phyloP scores from a whole-genome alignment of 1,140 invertebrate species.

The Drosophila fuyamai region DNA sequence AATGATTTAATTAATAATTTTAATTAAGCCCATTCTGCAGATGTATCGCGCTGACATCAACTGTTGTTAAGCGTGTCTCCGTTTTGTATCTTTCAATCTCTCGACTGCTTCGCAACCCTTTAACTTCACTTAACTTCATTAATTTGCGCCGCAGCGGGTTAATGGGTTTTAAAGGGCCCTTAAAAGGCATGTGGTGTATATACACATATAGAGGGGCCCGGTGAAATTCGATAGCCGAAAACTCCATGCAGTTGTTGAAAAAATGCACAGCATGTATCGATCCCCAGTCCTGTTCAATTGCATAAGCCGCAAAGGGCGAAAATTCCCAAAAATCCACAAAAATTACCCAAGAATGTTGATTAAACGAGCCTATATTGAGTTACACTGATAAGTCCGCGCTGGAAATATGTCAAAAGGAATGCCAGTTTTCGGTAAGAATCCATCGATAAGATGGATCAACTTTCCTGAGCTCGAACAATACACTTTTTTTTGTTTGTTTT shows the following conservation, averaged over 20 bases:
- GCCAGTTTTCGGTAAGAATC: constrained; percentile 25
- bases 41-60: constrained; percentile 43
- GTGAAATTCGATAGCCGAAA: constrained; percentile 67
- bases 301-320: constrained; percentile 58
- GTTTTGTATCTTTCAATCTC: constrained; percentile 69
- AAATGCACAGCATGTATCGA: constrained; percentile 68
- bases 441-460: constrained; percentile 43
- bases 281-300: constrained; percentile 49
- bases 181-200: constrained; percentile 62
- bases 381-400: constrained; percentile 38
- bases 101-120: constrained; percentile 18
- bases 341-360: constrained; percentile 52
- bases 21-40: constrained; percentile 30
- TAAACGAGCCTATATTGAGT: constrained; percentile 48
- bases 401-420: constrained; percentile 31
- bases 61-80: constrained; percentile 55
- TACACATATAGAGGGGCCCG: constrained; percentile 3
- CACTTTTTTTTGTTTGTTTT: neutral
- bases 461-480: constrained; percentile 13
- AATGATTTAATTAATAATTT: constrained; percentile 80
- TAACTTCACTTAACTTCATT: constrained; percentile 59
- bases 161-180: constrained; percentile 74
- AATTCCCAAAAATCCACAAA: constrained; percentile 40
- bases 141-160: constrained; percentile 52
- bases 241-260: constrained; percentile 61